Conservation (phyloP, 1,140 invertebrate genomes). For the Diplogasteroides magnus region DNA sequence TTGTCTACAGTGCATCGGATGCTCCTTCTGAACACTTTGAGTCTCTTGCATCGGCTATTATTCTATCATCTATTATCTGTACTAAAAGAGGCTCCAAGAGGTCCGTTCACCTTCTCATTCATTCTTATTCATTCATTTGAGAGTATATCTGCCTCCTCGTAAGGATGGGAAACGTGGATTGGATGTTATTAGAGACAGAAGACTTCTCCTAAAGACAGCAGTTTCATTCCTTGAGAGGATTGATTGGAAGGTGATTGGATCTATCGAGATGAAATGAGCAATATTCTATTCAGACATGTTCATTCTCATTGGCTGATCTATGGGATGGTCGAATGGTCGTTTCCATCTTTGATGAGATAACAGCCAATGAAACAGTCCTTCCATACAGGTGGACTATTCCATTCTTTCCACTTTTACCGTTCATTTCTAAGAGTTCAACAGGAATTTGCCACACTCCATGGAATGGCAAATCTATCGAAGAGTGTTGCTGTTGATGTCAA, state of each 20-base stretch:
- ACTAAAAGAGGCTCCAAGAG: constrained; percentile 28
- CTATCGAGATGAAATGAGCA: neutral
- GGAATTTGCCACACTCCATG: constrained; percentile 46
- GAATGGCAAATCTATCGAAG: constrained; percentile 33
- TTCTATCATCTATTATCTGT: constrained; percentile 42
- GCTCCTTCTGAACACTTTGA: constrained; percentile 40
- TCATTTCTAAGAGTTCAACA: constrained; percentile 45
- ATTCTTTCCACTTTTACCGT: no score
- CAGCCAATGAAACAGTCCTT: constrained; percentile 32
- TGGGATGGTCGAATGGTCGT: constrained; percentile 44
- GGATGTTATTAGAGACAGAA: constrained; percentile 29
- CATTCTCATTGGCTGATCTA: constrained; percentile 28
- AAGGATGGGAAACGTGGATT: constrained; percentile 23
- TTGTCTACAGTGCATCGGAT: neutral
- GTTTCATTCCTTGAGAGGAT: constrained; percentile 18
- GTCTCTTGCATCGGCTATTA: constrained; percentile 38
- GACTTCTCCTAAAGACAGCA: constrained; percentile 24
- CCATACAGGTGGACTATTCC: constrained; percentile 26
- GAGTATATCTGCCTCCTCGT: constrained; percentile 32
- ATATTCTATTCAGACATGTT: constrained; percentile 11
- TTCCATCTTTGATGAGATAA: constrained; percentile 36
- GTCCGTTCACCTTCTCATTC: neutral
- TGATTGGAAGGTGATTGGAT: neutral
- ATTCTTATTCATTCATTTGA: neutral
- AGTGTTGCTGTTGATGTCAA: constrained; percentile 42